Evolutionary conservation across 2,888 invertebrate genomes (phyloP).

Genomic region (Melolontha melolontha): DNA sequence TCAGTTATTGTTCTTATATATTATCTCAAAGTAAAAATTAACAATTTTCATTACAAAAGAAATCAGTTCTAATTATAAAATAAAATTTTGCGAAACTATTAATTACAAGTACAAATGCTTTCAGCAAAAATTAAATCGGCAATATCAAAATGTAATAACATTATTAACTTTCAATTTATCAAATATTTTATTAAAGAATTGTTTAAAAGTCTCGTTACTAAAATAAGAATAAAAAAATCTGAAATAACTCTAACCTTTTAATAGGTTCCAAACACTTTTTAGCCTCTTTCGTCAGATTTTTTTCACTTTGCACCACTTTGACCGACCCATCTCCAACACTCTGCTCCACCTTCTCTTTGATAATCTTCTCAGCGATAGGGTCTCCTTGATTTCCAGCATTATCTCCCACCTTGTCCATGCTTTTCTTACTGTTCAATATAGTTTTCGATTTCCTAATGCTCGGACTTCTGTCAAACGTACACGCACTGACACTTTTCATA

Average conservation of each 20-base stretch:
- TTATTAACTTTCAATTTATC: too few relatives aligned
- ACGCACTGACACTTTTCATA: conserved; percentile 49
- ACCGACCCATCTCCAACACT: conserved; percentile 27
- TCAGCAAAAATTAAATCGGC: too few relatives aligned
- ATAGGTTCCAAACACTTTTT: conserved; percentile 53
- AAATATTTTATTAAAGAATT: too few relatives aligned
- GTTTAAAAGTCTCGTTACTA: too few relatives aligned
- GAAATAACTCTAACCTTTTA: conserved; percentile 46
- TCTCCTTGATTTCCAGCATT: not conserved
- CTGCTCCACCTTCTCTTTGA: conserved; percentile 39
- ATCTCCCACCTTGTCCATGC: conserved; percentile 29
- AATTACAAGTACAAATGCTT: too few relatives aligned
- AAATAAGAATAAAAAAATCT: not conserved
- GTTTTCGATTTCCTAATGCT: conserved; percentile 54
- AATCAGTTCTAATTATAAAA: too few relatives aligned
- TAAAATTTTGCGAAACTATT: too few relatives aligned
- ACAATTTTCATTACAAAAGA: too few relatives aligned
- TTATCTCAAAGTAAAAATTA: too few relatives aligned
- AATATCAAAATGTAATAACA: too few relatives aligned
- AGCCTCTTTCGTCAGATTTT: conserved; percentile 52
- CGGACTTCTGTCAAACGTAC: conserved; percentile 51
- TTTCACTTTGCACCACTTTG: conserved; percentile 41
- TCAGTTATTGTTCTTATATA: too few relatives aligned
- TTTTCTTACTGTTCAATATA: conserved; percentile 44
- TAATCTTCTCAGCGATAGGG: conserved; percentile 24